Evolutionary conservation across 2,888 invertebrate genomes (phyloP).

Genomic region (Epistrophe grossulariae): DNA sequence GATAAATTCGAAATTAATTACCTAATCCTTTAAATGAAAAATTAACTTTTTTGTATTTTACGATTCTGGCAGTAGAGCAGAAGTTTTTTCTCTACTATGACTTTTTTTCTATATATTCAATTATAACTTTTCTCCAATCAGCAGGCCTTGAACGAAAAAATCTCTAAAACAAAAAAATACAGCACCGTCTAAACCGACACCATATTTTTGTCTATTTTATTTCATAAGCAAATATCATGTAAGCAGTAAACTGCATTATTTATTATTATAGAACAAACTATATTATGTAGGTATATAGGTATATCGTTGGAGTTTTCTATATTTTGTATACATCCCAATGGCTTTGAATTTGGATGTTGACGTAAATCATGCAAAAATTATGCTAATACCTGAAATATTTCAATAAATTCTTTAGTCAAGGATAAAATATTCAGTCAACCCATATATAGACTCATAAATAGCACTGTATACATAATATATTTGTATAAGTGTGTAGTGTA

Average conservation of each 20-base stretch:
- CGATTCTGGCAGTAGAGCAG: too few species aligned
- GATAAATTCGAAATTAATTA: too few species aligned
- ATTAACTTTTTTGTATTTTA: too few species aligned
- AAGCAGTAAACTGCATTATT: constrained; percentile 9
- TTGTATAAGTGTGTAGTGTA: not conserved
- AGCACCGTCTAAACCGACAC: not conserved
- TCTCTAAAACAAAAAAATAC: not conserved
- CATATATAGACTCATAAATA: not conserved
- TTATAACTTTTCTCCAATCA: too few species aligned
- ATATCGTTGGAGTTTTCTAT: not conserved
- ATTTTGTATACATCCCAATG: constrained; percentile 10
- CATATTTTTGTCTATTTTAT: constrained; percentile 15
- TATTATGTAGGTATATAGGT: not conserved
- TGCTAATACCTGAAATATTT: constrained; percentile 67
- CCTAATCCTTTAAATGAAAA: too few species aligned
- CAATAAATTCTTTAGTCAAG: constrained; percentile 55
- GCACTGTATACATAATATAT: not conserved
- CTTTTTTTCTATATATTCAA: too few species aligned
- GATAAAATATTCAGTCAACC: constrained; percentile 36
- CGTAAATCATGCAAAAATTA: constrained; percentile 69
- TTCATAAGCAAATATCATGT: not conserved
- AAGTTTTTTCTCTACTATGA: too few species aligned
- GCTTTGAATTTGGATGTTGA: constrained; percentile 16
- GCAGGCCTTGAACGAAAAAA: not conserved
- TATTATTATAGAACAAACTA: constrained; percentile 6